phyloP scores from a whole-genome alignment of 2,113 vertebrate genomes.

The Oreochromis aureus region DNA sequence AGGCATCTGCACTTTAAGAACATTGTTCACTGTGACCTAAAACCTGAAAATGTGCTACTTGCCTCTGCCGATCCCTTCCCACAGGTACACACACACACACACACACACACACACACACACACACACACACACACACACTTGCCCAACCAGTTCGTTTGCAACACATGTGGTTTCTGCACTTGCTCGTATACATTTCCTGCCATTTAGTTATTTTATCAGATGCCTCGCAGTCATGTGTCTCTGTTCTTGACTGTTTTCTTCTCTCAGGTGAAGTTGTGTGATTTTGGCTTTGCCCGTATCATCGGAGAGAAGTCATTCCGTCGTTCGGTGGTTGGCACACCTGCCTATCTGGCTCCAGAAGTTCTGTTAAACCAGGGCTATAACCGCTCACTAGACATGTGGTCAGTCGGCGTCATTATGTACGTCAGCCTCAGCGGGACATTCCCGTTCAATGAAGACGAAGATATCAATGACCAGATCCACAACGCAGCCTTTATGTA shows the following conservation, averaged over 20 bases:
- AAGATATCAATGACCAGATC: conserved; percentile 92
- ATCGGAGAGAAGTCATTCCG: conserved; percentile 92
- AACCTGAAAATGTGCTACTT: conserved; percentile 88
- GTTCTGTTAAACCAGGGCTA: conserved; percentile 90
- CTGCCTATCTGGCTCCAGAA: conserved; percentile 85
- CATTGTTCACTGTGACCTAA: conserved; percentile 90
- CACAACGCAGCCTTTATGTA: conserved; percentile 95
- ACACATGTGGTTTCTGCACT: background rate
- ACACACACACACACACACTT: background rate
- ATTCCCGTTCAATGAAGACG: conserved; percentile 90
- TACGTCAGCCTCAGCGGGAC: conserved; percentile 92
- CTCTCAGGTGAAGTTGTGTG: conserved; percentile 86
- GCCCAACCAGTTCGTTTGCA: background rate
- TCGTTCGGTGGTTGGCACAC: conserved; percentile 89
- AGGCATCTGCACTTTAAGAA: conserved; percentile 90
- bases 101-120: background rate
- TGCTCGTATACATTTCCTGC: background rate
- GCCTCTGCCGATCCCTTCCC: conserved; percentile 87
- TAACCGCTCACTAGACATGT: conserved; percentile 92
- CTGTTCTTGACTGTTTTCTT: background rate
- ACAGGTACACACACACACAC: conserved; percentile 61
- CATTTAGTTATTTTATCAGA: background rate
- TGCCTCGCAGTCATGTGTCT: background rate
- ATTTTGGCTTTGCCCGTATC: conserved; percentile 91
- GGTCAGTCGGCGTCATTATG: conserved; percentile 92